Percentiles rank a stretch among this genome's conserved stretches.
These are phyloP conservation scores for Caenorhabditis inopinata DNA, from an alignment of 1,140 invertebrate genomes.

Conservation along the genomic window DNA sequence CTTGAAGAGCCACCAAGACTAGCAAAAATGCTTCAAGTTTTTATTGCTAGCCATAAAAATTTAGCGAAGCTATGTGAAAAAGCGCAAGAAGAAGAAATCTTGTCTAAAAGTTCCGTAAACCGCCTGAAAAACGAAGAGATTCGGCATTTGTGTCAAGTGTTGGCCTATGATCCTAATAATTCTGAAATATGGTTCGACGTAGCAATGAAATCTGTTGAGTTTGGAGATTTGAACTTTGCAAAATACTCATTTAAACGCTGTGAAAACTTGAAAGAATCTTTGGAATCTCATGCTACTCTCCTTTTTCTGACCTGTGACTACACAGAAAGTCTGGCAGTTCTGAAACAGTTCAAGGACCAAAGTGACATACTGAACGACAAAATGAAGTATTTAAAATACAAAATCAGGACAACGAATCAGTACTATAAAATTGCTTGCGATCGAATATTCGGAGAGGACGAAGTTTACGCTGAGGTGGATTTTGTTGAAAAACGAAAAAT, in stretches of 20 bases:
- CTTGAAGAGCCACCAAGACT: constrained; percentile 7
- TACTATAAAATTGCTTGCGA: not conserved
- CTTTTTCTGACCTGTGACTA: constrained; percentile 25
- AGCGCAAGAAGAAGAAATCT: not conserved
- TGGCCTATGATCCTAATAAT: constrained; percentile 15
- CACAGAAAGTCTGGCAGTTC: not conserved
- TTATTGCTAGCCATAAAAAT: constrained; percentile 16
- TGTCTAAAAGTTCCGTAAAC: not conserved
- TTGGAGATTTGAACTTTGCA: constrained; percentile 8
- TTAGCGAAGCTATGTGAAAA: not conserved
- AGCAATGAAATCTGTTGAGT: not conserved
- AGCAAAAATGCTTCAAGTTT: constrained; percentile 30
- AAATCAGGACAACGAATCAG: not conserved
- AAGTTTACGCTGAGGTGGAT: not conserved
- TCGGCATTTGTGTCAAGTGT: not conserved
- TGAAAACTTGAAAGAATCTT: not conserved
- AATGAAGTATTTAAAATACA: constrained; percentile 16
- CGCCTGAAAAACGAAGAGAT: not conserved
- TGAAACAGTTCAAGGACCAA: constrained; percentile 14
- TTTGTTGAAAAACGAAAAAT: not conserved
- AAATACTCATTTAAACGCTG: constrained; percentile 32
- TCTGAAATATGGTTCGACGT: constrained; percentile 10
- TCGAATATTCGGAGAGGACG: constrained; percentile 2
- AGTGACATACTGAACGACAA: constrained; percentile 4
- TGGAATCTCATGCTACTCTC: constrained; percentile 6